phyloP scores from a whole-genome alignment of 2,888 invertebrate genomes.

The Microplitis deprimator region DNA sequence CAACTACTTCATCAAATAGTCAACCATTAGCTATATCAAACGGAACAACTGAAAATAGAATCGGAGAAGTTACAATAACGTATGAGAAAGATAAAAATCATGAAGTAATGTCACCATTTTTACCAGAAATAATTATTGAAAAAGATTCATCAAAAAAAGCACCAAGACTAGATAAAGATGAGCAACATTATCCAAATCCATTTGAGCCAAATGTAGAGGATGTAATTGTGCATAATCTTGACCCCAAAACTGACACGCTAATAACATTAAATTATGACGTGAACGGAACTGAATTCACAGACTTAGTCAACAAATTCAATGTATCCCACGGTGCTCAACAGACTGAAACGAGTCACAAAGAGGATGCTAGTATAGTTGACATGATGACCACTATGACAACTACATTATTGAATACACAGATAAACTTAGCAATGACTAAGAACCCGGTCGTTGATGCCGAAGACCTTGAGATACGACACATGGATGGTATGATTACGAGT shows the following conservation, averaged over 20 bases:
- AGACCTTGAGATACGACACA: slow-evolving; percentile 26
- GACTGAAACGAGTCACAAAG: slow-evolving; percentile 38
- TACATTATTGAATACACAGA: slow-evolving; percentile 32
- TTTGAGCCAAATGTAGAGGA: slow-evolving; percentile 67
- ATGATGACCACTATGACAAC: slow-evolving; percentile 44
- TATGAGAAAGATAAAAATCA: slow-evolving; percentile 62
- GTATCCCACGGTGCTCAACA: slow-evolving; percentile 39
- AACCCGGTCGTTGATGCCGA: slow-evolving; percentile 32
- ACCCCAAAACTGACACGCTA: slow-evolving; percentile 33
- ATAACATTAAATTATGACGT: slow-evolving; percentile 31
- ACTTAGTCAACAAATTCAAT: slow-evolving; percentile 46
- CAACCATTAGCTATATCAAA: slow-evolving; percentile 51
- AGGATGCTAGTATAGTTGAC: slow-evolving; percentile 42
- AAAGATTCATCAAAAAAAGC: slow-evolving; percentile 64
- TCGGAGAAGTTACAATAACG: slow-evolving; percentile 47
- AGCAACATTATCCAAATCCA: slow-evolving; percentile 73
- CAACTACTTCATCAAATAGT: slow-evolving; percentile 9
- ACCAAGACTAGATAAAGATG: slow-evolving; percentile 73
- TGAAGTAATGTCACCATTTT: slow-evolving; percentile 79
- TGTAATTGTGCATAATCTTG: slow-evolving; percentile 53
- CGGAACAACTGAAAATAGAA: slow-evolving; percentile 44
- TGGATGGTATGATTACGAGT: slow-evolving; percentile 16
- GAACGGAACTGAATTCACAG: slow-evolving; percentile 45
- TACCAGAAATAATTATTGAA: slow-evolving; percentile 77
- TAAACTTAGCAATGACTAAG: slow-evolving; percentile 26